Base-by-base conservation (phyloP, 1,140 invertebrate genomes). In the Scaptomyza graminum region DNA sequence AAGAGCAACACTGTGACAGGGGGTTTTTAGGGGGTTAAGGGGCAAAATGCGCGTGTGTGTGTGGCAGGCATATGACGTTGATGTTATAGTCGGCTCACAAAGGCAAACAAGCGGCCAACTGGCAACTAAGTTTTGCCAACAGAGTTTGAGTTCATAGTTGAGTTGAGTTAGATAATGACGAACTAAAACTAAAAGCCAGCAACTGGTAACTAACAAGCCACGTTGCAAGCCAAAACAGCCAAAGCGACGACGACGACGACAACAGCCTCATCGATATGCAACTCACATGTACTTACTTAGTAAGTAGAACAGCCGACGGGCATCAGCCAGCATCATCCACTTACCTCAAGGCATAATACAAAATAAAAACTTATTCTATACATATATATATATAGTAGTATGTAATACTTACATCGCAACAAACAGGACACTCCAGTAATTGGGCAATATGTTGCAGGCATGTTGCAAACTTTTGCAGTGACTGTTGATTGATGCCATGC, bases 341-440 rank as follows among this genome's bases (percentile, higher is more conserved):
- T 67, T 61, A 25, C 31, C 62, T 56, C 31, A 65, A 49, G 61
- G 18, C 15, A 46, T 15, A 25, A 31, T 37, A 61, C 13, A 34
- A 62, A n/a, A 41, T 13, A 51, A 16, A 8, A 44, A 49, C 31
- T 34, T 34, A 52, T 16, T 37, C 12, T 13, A 43, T 12, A 12
- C 43, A 41, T 3, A 41, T 47, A 15, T 46, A 46, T 46, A 18
- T 44, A 8, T 46, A 4, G n/a, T n/a, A 9, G 25, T 34, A 6
- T 54, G 18, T 22, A 31, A 18, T 25, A 87, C 90, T 90, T 79
- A 92, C 92, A 84, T 93, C 92, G 70, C 93, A 89, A 74, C 92
- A 92, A 56, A 93, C 92, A 67, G 92, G 92, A 89, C 92, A 93
- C 79, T 93, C 92, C 78, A 93, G 85, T 72, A 93, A 89, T 82